Percentiles rank a stretch among this genome's conserved stretches.
Conservation (phyloP, 2,113 vertebrate species). For the Eudyptes chrysolophus region DNA sequence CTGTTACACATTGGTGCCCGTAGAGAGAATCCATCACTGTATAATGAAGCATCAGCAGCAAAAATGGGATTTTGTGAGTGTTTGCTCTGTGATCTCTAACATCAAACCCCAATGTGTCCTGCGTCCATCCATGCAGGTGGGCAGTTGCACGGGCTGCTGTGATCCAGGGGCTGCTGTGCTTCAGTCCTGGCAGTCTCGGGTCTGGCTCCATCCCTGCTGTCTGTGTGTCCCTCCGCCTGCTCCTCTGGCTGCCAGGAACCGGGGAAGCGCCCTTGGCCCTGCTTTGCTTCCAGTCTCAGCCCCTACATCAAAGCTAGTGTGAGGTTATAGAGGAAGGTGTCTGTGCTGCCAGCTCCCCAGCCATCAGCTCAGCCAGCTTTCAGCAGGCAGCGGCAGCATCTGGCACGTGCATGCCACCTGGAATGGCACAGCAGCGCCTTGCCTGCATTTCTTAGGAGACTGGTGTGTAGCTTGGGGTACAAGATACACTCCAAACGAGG, state of each 20-base stretch:
- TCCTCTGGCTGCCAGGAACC: not conserved
- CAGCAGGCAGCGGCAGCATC: fast-evolving
- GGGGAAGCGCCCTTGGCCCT: not conserved
- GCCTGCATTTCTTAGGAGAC: not conserved
- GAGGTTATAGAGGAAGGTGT: not conserved
- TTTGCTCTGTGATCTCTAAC: not conserved
- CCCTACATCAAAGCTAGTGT: not conserved
- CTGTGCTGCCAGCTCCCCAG: not conserved
- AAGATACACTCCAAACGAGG: not conserved
- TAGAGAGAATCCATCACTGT: not conserved
- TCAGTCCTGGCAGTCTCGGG: not conserved
- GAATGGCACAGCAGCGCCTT: fast-evolving
- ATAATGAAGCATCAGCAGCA: not conserved
- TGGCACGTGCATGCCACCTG: fast-evolving
- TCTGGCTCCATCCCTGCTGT: fast-evolving
- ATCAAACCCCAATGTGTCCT: not conserved
- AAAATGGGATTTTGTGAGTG: not conserved
- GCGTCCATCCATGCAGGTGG: not conserved
- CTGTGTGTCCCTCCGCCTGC: not conserved
- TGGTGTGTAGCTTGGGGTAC: not conserved
- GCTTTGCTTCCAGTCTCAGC: not conserved
- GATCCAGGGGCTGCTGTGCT: not conserved
- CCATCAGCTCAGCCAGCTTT: not conserved
- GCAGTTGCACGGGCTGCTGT: not conserved
- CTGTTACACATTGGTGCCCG: not conserved